phyloP scores from a whole-genome alignment of 1,140 invertebrate genomes.

The Meteorus sp. region DNA sequence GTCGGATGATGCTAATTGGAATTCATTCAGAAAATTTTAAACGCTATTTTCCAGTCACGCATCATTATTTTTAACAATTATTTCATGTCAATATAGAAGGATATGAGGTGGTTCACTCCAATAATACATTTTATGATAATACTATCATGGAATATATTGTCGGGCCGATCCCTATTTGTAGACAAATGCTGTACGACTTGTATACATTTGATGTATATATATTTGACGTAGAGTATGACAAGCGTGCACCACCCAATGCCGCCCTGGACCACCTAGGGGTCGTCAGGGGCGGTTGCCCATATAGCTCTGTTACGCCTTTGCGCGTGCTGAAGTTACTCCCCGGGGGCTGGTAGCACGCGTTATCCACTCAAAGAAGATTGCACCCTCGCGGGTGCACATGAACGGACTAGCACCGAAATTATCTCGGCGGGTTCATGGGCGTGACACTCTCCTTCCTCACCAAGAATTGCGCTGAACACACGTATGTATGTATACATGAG shows the following conservation, averaged over 20 bases:
- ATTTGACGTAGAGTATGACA: too few relatives aligned
- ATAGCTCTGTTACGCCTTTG: constrained; percentile 31
- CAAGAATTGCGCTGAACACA: constrained; percentile 12
- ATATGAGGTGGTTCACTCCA: too few relatives aligned
- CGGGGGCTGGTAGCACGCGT: constrained; percentile 29
- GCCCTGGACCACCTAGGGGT: constrained; percentile 37
- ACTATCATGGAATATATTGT: too few relatives aligned
- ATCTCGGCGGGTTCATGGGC: constrained; percentile 34
- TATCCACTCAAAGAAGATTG: constrained; percentile 36
- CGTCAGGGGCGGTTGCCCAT: constrained; percentile 32
- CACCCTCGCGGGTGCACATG: constrained; percentile 26
- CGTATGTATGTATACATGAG: not conserved
- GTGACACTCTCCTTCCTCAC: constrained; percentile 26
- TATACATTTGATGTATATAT: too few relatives aligned
- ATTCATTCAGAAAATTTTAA: too few relatives aligned
- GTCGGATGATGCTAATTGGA: too few relatives aligned
- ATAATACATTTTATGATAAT: too few relatives aligned
- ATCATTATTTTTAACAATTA: too few relatives aligned
- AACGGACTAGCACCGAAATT: constrained; percentile 31
- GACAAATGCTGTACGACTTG: too few relatives aligned
- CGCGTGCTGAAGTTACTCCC: constrained; percentile 34
- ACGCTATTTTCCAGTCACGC: too few relatives aligned
- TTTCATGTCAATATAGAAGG: too few relatives aligned
- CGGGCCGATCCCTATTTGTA: too few relatives aligned
- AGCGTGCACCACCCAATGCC: constrained; percentile 31